Evolutionary conservation across 2,888 invertebrate species (phyloP).

Genomic region (Zaprionus obscuricornis): DNA sequence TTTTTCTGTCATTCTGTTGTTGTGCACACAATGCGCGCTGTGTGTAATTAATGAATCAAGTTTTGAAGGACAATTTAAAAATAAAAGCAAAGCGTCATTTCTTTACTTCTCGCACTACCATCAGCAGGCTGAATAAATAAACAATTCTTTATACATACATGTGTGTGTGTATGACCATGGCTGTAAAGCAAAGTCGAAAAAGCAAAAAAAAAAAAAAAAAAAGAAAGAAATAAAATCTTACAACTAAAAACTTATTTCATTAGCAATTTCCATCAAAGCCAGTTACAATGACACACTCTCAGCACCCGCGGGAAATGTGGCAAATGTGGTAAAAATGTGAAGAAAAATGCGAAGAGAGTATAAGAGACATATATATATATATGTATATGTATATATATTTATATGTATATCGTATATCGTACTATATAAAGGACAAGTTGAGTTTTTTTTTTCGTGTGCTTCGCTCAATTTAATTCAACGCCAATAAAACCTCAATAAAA

Average conservation of each 20-base stretch:
- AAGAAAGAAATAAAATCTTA: conserved; percentile 47
- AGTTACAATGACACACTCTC: conserved; percentile 25
- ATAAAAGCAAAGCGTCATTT: conserved; percentile 27
- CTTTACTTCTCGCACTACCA: conserved; percentile 23
- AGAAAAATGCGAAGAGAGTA: no score
- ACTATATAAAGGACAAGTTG: no score
- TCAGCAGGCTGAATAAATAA: conserved; percentile 48
- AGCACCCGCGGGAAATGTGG: conserved; percentile 3
- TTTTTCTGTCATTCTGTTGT: no score
- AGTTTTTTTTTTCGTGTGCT: conserved; percentile 22
- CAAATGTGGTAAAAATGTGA: neutral
- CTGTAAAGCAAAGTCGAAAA: conserved; percentile 10
- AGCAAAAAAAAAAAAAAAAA: conserved; percentile 39
- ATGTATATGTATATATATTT: no score
- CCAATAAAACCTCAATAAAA: conserved; percentile 71
- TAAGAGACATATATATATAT: no score
- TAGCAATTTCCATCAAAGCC: conserved; percentile 71
- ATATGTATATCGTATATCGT: no score
- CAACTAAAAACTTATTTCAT: conserved; percentile 75
- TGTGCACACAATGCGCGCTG: conserved; percentile 15
- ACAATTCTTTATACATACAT: conserved; percentile 14
- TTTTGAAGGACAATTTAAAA: conserved; percentile 28
- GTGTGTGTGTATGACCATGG: no score
- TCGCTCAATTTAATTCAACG: conserved; percentile 75
- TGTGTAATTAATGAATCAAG: conserved; percentile 59